Evolutionary conservation across 2,888 invertebrate species (phyloP).

Genomic region (Noctua janthe): DNA sequence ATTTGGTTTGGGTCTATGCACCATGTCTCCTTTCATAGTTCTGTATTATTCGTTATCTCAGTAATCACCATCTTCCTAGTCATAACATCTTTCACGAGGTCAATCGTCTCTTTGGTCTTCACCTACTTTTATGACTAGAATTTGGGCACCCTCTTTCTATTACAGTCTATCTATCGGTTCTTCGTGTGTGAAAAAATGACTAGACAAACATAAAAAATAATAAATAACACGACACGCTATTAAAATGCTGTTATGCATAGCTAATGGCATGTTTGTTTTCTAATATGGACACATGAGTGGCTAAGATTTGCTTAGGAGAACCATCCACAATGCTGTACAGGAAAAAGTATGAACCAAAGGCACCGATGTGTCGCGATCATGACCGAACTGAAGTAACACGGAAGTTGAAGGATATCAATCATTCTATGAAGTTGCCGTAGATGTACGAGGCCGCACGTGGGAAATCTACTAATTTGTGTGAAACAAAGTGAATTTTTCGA

Average conservation of each 20-base stretch:
- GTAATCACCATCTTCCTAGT: no score
- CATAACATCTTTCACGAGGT: not conserved
- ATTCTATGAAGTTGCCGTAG: not conserved
- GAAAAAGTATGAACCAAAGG: conserved; percentile 30
- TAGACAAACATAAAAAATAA: not conserved
- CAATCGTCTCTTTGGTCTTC: not conserved
- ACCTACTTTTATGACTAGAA: not conserved
- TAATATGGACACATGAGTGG: conserved; percentile 21
- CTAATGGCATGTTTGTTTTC: conserved; percentile 26
- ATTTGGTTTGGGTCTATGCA: not conserved
- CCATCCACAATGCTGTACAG: conserved; percentile 38
- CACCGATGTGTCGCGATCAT: conserved; percentile 1
- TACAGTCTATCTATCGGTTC: not conserved
- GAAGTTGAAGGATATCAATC: conserved; percentile 10
- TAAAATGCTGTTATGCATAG: conserved; percentile 5
- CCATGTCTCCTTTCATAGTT: not conserved
- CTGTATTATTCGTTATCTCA: not conserved
- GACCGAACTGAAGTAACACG: conserved; percentile 13
- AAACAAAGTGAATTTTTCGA: not conserved
- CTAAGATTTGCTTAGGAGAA: conserved; percentile 4
- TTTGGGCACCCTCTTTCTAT: not conserved
- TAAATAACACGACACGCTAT: not conserved
- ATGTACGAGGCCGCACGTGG: not conserved
- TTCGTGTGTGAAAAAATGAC: not conserved
- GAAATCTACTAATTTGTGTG: not conserved